Percentiles rank a stretch among this genome's conserved stretches.
phyloP scores from a whole-genome alignment of 2,797 vertebrate genomes.

The Syndactyla subalaris region DNA sequence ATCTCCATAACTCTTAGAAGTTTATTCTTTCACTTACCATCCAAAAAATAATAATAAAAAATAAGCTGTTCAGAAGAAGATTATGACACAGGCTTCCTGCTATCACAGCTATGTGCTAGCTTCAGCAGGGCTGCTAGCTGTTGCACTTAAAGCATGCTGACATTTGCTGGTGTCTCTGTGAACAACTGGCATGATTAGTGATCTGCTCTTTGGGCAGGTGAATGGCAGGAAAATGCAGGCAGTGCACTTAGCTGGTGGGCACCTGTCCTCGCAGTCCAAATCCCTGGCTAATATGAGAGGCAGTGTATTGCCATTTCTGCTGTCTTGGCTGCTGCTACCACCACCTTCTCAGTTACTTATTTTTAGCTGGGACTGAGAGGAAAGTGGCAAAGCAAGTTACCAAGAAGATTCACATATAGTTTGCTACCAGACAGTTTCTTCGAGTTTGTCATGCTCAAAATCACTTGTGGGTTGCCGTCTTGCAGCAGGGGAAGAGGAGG shows the following conservation, averaged over 20 bases:
- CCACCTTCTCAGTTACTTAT: conserved; percentile 5
- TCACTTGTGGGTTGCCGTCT: neutral
- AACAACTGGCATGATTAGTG: conserved; percentile 65
- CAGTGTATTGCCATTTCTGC: neutral
- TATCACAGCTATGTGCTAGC: conserved; percentile 55
- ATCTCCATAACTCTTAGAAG: neutral
- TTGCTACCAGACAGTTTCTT: neutral
- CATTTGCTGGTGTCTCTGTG: conserved; percentile 61
- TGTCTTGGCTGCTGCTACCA: neutral
- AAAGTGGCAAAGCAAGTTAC: neutral
- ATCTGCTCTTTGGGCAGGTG: conserved; percentile 33
- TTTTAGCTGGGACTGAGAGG: conserved; percentile 9
- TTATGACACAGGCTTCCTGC: conserved; percentile 28
- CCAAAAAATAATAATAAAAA: neutral
- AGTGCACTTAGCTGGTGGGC: neutral
- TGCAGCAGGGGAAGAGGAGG: neutral
- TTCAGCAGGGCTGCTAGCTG: conserved; percentile 29
- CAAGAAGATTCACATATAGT: neutral
- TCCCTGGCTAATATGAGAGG: neutral
- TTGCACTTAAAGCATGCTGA: neutral
- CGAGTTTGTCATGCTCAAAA: neutral
- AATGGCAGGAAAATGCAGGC: neutral
- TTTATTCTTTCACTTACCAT: neutral
- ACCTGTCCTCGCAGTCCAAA: neutral
- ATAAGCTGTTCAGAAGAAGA: neutral